Conservation (phyloP, 2,888 invertebrate genomes). For the Monopis laevigella region DNA sequence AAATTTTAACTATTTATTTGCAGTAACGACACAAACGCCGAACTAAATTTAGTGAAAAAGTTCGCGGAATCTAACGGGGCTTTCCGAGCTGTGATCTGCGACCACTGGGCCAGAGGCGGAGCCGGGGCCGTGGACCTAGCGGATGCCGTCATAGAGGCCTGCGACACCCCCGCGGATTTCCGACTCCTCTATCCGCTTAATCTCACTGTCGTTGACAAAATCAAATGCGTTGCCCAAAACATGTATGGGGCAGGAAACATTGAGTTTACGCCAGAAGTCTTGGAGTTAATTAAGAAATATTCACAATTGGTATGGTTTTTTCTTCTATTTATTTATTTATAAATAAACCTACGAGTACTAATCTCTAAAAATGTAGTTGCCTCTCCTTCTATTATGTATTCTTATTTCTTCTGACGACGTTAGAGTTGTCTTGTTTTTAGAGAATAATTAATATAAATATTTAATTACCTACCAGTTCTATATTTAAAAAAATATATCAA, state of each 20-base stretch:
- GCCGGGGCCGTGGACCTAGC: slow-evolving; percentile 87
- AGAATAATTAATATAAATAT: too few species aligned
- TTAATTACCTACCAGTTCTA: too few species aligned
- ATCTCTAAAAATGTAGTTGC: too few species aligned
- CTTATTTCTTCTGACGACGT: too few species aligned
- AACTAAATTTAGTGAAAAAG: slow-evolving; percentile 80
- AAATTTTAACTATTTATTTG: slow-evolving; percentile 20
- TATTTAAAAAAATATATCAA: too few species aligned
- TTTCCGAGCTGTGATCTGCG: slow-evolving; percentile 84
- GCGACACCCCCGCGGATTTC: slow-evolving; percentile 70
- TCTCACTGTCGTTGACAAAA: slow-evolving; percentile 84
- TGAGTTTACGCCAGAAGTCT: slow-evolving; percentile 77
- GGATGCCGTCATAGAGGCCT: slow-evolving; percentile 84
- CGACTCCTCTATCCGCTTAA: slow-evolving; percentile 76
- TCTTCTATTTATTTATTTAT: neutral
- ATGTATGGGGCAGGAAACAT: slow-evolving; percentile 97
- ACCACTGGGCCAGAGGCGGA: slow-evolving; percentile 93
- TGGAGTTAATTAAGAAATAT: slow-evolving; percentile 74
- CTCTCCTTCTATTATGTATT: too few species aligned
- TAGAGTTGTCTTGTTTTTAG: too few species aligned
- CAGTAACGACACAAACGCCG: slow-evolving; percentile 86
- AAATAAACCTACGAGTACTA: too few species aligned
- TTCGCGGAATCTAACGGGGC: slow-evolving; percentile 84
- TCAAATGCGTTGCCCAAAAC: slow-evolving; percentile 84
- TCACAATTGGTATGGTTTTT: slow-evolving; percentile 71